Percentiles rank a stretch among this genome's conserved stretches.
phyloP scores from a whole-genome alignment of 2,113 vertebrate genomes.

The Loxodonta africana region DNA sequence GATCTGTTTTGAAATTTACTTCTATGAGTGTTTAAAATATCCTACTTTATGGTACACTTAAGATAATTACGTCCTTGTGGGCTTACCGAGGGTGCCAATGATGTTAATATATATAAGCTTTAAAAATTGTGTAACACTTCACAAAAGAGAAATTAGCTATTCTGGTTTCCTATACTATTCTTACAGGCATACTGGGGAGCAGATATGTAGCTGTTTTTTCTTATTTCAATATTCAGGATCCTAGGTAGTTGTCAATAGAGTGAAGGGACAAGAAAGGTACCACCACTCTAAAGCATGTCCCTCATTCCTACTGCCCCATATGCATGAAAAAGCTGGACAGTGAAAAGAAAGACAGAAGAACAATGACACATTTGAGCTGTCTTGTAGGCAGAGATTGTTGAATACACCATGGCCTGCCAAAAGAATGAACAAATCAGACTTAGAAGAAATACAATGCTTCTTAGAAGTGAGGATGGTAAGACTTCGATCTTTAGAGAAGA shows the following conservation, averaged over 20 bases:
- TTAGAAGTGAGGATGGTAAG: not conserved
- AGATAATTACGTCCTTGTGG: slow-evolving; percentile 28
- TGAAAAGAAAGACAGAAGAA: not conserved
- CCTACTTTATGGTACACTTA: not conserved
- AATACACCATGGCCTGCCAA: not conserved
- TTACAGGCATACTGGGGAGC: not conserved
- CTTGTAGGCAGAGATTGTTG: not conserved
- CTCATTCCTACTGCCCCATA: not conserved
- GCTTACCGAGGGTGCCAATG: not conserved
- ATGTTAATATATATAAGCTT: not conserved
- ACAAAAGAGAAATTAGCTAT: slow-evolving; percentile 20
- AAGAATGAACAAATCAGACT: not conserved
- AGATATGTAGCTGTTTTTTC: not conserved
- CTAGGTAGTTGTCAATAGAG: not conserved
- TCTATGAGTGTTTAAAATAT: slow-evolving; percentile 44
- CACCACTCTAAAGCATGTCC: not conserved
- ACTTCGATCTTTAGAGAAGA: not conserved
- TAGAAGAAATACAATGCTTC: not conserved
- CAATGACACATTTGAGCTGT: not conserved
- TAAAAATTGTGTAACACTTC: slow-evolving; percentile 17
- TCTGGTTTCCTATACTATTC: not conserved
- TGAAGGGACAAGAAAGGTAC: not conserved
- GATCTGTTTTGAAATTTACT: slow-evolving; percentile 30
- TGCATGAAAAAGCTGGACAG: not conserved
- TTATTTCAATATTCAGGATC: not conserved